Conservation (phyloP, 2,888 invertebrate species). For the Stictocephala bisonia region DNA sequence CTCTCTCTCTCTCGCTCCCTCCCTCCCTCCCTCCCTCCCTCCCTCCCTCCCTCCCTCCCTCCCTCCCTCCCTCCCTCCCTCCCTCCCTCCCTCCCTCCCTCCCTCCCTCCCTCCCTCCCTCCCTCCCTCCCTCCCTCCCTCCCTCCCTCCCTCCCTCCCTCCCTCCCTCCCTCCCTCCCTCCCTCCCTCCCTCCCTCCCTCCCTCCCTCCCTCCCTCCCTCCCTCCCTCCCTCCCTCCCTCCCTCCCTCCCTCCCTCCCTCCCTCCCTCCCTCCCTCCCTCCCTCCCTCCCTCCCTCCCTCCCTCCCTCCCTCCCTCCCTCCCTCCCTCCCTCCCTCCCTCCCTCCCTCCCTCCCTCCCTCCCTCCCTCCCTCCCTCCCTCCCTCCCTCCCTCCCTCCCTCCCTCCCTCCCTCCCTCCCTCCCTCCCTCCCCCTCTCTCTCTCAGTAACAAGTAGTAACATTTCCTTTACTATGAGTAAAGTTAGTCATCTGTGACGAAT, state of each 20-base stretch:
- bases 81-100: neutral
- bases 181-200: conserved; percentile 12
- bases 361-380: conserved; percentile 3
- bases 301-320: neutral
- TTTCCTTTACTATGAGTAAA: no score
- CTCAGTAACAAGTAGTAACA: neutral
- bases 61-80: neutral
- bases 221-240: neutral
- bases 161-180: neutral
- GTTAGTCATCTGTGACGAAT: no score
- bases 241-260: conserved; percentile 8
- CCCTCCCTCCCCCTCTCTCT: conserved; percentile 27
- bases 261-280: neutral
- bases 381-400: conserved; percentile 36
- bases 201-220: conserved; percentile 10
- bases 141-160: conserved; percentile 1
- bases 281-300: neutral
- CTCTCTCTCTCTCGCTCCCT: no score
- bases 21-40: neutral
- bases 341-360: neutral
- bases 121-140: conserved; percentile 4
- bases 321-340: conserved; percentile 30
- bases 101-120: conserved; percentile 6
- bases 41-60: neutral
- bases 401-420: conserved; percentile 14